phyloP scores from a whole-genome alignment of 37 sponge, comb jelly and placozoan genomes.

The Halichondria panicea region DNA sequence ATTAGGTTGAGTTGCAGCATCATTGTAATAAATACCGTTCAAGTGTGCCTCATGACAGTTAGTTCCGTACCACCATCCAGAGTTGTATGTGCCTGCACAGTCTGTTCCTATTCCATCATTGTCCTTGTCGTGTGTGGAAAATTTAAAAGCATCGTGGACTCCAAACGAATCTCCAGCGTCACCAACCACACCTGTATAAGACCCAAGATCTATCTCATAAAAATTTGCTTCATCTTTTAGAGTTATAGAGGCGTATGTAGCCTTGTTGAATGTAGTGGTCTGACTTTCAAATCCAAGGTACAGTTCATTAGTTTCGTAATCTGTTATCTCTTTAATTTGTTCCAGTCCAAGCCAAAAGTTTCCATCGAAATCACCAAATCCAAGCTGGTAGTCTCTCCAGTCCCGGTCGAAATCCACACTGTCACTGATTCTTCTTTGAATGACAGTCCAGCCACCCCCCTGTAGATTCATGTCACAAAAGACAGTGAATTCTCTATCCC shows the following conservation, averaged over 20 bases:
- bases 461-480: constrained; percentile 61
- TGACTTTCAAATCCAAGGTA: constrained; percentile 29
- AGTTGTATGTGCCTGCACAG: constrained; percentile 10
- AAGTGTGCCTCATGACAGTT: constrained; percentile 44
- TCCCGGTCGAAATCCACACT: constrained; percentile 27
- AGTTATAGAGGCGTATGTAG: constrained; percentile 28
- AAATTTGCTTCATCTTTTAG: constrained; percentile 7
- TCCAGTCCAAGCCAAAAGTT: constrained; percentile 78
- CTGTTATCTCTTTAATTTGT: constrained; percentile 49
- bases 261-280: not conserved
- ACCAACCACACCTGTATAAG: not conserved
- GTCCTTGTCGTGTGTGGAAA: constrained; percentile 58
- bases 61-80: constrained; percentile 59
- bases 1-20: no score
- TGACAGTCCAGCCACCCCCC: constrained; percentile 67
- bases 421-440: constrained; percentile 41
- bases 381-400: constrained; percentile 37
- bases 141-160: constrained; percentile 35
- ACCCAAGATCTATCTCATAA: constrained; percentile 26
- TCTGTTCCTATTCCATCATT: constrained; percentile 4
- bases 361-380: constrained; percentile 59
- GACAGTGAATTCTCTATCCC: constrained; percentile 33
- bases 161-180: constrained; percentile 21
- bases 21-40: no score
- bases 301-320: constrained; percentile 20